Evolutionary conservation across 2,888 invertebrate genomes (phyloP).

Genomic region (Cephus sareptanus): DNA sequence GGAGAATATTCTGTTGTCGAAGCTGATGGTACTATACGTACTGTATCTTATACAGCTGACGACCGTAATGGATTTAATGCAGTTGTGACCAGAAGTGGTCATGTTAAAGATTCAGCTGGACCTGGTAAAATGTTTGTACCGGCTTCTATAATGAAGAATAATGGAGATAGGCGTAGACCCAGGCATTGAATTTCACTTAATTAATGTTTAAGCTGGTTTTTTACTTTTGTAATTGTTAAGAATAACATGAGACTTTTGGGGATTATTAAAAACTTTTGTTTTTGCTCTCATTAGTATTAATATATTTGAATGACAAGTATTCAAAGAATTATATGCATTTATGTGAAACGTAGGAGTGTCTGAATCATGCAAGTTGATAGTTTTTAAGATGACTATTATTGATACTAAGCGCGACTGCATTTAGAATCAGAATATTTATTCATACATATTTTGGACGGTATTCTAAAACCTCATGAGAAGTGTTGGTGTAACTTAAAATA

Average conservation of each 20-base stretch:
- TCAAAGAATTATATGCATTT: background rate
- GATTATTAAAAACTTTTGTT: background rate
- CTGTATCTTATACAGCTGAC: constrained; percentile 54
- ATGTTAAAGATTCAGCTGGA: background rate
- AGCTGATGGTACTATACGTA: constrained; percentile 53
- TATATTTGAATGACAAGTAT: background rate
- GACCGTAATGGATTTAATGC: constrained; percentile 54
- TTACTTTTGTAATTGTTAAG: background rate
- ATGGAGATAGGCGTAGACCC: background rate
- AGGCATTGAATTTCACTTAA: background rate
- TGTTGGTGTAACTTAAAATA: background rate
- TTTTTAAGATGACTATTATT: background rate
- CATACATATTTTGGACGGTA: background rate
- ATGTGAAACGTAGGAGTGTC: background rate
- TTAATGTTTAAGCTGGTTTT: background rate
- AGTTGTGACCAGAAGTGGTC: constrained; percentile 46
- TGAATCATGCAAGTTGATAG: background rate
- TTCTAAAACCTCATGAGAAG: background rate
- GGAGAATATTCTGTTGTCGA: constrained; percentile 58
- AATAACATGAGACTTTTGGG: background rate
- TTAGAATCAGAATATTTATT: background rate
- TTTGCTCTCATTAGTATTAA: background rate
- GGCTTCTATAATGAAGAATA: background rate
- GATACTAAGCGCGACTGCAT: background rate
- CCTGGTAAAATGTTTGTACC: background rate